A percentile compares a stretch with the other conserved stretches of the same genome.
phyloP scores from a whole-genome alignment of 2,888 invertebrate genomes.

The Conomelus anceps region DNA sequence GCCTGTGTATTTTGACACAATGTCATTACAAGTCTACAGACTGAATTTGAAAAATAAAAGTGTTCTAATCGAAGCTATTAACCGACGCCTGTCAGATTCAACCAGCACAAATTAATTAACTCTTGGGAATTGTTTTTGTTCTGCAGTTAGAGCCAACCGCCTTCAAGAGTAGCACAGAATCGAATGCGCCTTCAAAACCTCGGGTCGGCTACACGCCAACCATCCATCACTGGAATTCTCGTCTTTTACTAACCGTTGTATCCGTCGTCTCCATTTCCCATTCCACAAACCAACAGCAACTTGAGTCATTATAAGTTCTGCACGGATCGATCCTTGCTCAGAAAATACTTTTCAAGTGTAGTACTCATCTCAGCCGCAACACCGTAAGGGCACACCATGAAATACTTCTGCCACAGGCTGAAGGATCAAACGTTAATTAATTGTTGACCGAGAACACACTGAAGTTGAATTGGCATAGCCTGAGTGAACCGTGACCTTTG shows the following conservation, averaged over 20 bases:
- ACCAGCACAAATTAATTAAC: background rate
- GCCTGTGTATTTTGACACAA: too few relatives aligned
- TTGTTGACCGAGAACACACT: too few relatives aligned
- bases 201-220: background rate
- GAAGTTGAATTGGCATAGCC: background rate
- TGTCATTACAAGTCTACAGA: background rate
- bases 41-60: too few relatives aligned
- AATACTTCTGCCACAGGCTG: background rate
- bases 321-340: background rate
- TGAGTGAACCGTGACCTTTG: background rate
- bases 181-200: background rate
- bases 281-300: background rate
- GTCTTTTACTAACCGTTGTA: too few relatives aligned
- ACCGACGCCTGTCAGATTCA: background rate
- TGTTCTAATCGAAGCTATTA: background rate
- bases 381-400: too few relatives aligned
- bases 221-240: background rate
- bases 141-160: background rate
- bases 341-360: background rate
- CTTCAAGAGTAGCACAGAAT: background rate
- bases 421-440: background rate
- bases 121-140: background rate
- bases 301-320: background rate
- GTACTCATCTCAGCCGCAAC: background rate
- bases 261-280: background rate